Percentiles rank a stretch among this genome's conserved stretches.
Conservation (phyloP, 2,888 invertebrate species). For the Agrilus biguttatus region DNA sequence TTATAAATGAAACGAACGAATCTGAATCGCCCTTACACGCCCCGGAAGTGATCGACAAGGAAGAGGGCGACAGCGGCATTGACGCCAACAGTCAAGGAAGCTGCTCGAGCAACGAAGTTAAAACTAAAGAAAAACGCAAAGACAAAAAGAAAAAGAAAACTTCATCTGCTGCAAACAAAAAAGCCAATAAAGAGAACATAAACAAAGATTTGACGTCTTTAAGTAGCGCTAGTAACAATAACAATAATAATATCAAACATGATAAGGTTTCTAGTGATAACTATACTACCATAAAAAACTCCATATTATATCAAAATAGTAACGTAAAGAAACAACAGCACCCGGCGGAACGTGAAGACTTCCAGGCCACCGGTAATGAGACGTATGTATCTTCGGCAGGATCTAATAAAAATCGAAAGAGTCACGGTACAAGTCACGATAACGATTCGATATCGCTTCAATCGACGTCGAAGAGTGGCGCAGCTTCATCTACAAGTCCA, state of each 20-base stretch:
- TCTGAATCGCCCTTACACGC: slow-evolving; percentile 25
- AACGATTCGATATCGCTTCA: background rate
- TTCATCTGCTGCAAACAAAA: slow-evolving; percentile 3
- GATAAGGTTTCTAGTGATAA: too few relatives aligned
- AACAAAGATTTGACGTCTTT: too few relatives aligned
- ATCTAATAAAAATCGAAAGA: slow-evolving; percentile 11
- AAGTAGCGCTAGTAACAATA: too few relatives aligned
- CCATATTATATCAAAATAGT: background rate
- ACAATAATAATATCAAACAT: too few relatives aligned
- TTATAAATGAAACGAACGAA: slow-evolving; percentile 29
- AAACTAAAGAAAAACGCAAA: slow-evolving; percentile 52
- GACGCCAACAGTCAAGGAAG: slow-evolving; percentile 82
- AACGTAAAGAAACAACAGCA: slow-evolving; percentile 27
- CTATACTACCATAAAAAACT: too few relatives aligned
- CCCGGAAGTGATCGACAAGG: slow-evolving; percentile 41
- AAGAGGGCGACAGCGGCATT: slow-evolving; percentile 81
- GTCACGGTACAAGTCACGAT: too few relatives aligned
- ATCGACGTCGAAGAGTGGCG: background rate
- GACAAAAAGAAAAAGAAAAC: slow-evolving; percentile 50
- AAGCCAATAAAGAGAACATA: too few relatives aligned
- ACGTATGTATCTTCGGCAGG: slow-evolving; percentile 34
- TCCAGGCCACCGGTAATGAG: slow-evolving; percentile 55
- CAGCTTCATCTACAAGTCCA: slow-evolving; percentile 42
- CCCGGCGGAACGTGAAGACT: slow-evolving; percentile 60
- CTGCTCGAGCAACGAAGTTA: slow-evolving; percentile 74